phyloP scores from a whole-genome alignment of 2,797 vertebrate species.

The Amblyopsis hoosieri region DNA sequence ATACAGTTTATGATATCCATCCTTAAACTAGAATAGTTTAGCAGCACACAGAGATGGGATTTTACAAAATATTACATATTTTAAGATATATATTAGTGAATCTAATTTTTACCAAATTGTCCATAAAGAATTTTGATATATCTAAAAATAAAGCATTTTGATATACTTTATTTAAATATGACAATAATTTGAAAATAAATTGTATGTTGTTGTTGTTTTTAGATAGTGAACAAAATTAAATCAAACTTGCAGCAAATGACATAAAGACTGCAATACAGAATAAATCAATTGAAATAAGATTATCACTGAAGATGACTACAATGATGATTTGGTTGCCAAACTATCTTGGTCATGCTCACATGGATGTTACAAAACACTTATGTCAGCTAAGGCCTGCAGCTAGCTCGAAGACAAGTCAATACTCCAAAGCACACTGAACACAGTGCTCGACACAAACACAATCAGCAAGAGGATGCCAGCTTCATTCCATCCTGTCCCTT shows the following conservation, averaged over 20 bases:
- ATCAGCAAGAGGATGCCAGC: not conserved
- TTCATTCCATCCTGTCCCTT: conserved; percentile 11
- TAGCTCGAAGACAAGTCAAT: not conserved
- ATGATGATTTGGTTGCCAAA: too few relatives aligned
- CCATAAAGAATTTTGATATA: not conserved
- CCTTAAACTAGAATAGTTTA: conserved; percentile 16
- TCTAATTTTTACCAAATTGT: not conserved
- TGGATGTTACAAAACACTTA: conserved; percentile 18
- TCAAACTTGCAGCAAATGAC: too few relatives aligned
- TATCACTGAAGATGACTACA: too few relatives aligned
- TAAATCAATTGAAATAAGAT: too few relatives aligned
- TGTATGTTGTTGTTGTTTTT: not conserved
- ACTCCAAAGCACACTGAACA: conserved; percentile 27
- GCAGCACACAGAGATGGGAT: conserved; percentile 25
- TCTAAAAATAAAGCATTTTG: not conserved
- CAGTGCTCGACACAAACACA: conserved; percentile 6
- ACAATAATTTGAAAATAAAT: not conserved
- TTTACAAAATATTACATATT: conserved; percentile 11
- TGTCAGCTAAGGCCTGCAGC: conserved; percentile 13
- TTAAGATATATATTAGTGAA: conserved; percentile 12
- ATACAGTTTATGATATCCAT: not conserved
- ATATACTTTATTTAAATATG: not conserved
- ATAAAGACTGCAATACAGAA: too few relatives aligned
- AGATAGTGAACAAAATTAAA: not conserved
- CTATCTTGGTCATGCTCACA: not conserved